A percentile compares a stretch with the other conserved stretches of the same genome.
These are phyloP conservation scores for Epicauta chinensis DNA, from an alignment of 1,140 invertebrate species.

Conservation along the genomic window DNA sequence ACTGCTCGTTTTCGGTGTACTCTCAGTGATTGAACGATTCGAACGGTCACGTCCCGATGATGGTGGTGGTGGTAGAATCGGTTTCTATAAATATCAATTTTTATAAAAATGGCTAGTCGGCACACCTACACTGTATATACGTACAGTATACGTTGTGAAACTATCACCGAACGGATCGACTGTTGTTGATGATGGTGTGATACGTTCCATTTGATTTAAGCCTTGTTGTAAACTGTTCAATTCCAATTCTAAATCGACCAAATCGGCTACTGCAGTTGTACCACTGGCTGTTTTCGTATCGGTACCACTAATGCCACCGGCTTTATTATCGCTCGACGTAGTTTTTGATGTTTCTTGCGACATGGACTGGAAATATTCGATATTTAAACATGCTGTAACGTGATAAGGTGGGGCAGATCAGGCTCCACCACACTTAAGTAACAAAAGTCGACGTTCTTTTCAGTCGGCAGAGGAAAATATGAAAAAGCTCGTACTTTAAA, in stretches of 20 bases:
- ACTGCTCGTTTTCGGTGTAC: conserved; percentile 33
- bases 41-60: conserved; percentile 44
- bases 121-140: no score
- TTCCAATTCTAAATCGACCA: conserved; percentile 91
- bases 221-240: conserved; percentile 82
- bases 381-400: no score
- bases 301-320: neutral
- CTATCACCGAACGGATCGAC: conserved; percentile 63
- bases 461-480: neutral
- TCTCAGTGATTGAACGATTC: conserved; percentile 12
- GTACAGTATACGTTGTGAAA: conserved; percentile 62
- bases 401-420: no score
- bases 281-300: conserved; percentile 24
- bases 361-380: conserved; percentile 19
- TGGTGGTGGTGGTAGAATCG: conserved; percentile 58
- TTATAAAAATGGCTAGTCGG: no score
- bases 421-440: no score
- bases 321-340: conserved; percentile 22
- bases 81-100: conserved; percentile 39
- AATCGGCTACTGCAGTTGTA: conserved; percentile 59
- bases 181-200: conserved; percentile 64
- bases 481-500: neutral
- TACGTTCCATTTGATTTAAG: conserved; percentile 79
- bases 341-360: conserved; percentile 23
- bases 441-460: no score